These are phyloP conservation scores for Pomacea canaliculata DNA, from an alignment of 2,888 invertebrate genomes.

Conservation along the genomic window DNA sequence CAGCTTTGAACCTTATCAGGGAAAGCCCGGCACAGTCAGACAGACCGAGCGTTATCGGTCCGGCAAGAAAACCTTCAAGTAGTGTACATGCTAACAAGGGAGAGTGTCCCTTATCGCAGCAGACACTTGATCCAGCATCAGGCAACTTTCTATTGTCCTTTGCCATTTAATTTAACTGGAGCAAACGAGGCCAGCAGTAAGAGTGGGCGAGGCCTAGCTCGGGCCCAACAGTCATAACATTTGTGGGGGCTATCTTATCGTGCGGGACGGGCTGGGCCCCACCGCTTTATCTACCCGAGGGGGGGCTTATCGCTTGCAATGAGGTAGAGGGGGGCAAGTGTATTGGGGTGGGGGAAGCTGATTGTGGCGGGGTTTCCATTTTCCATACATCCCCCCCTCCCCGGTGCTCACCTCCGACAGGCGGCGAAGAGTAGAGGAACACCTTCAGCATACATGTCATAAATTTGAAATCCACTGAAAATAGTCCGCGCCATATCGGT, in stretches of 20 bases:
- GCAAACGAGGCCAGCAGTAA: conserved; percentile 3
- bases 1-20: conserved; percentile 21
- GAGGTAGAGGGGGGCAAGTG: too few species aligned
- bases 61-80: conserved; percentile 3
- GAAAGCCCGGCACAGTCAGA: conserved; percentile 13
- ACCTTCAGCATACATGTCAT: conserved; percentile 22
- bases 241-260: conserved; percentile 25
- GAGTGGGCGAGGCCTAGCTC: background rate
- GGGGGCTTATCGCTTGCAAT: too few species aligned
- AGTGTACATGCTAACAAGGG: conserved; percentile 18
- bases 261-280: conserved; percentile 10
- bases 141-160: conserved; percentile 25
- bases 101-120: conserved; percentile 23
- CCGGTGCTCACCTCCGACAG: background rate
- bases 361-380: conserved; percentile 25
- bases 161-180: conserved; percentile 24
- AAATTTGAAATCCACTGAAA: conserved; percentile 27
- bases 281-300: conserved; percentile 7
- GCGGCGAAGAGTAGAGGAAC: conserved; percentile 9
- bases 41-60: conserved; percentile 12
- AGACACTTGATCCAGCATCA: conserved; percentile 22
- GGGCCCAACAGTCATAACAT: conserved; percentile 2
- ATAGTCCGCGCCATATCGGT: conserved; percentile 3
- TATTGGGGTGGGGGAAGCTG: conserved; percentile 1
- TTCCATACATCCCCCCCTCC: conserved; percentile 11